Conservation (phyloP, 2,888 invertebrate genomes). For the Strigamia crassipes region DNA sequence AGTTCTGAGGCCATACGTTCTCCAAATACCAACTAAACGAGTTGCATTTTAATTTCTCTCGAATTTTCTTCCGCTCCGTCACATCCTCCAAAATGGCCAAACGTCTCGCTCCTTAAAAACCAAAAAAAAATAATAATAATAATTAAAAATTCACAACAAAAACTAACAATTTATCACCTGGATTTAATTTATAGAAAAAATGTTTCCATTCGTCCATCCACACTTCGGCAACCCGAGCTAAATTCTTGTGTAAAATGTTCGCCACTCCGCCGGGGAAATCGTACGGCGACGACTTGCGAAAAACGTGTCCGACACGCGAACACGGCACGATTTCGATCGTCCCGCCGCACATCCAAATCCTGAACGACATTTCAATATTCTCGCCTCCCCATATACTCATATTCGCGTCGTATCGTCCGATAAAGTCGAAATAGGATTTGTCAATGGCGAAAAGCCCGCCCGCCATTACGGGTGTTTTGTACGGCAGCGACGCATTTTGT, state of each 20-base stretch:
- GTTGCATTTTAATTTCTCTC: slow-evolving; percentile 88
- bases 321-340: slow-evolving; percentile 88
- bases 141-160: neutral
- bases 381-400: slow-evolving; percentile 97
- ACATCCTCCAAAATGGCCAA: slow-evolving; percentile 79
- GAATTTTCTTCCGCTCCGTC: slow-evolving; percentile 73
- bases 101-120: slow-evolving; percentile 64
- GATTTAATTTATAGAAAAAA: slow-evolving; percentile 86
- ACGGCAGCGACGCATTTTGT: slow-evolving; percentile 33
- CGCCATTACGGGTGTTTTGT: slow-evolving; percentile 85
- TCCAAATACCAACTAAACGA: slow-evolving; percentile 93
- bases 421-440: slow-evolving; percentile 80
- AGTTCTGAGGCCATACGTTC: slow-evolving; percentile 94
- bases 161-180: slow-evolving; percentile 62
- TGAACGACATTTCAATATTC: slow-evolving; percentile 94
- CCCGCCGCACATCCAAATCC: slow-evolving; percentile 94
- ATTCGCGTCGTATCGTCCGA: slow-evolving; percentile 72
- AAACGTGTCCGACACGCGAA: slow-evolving; percentile 91
- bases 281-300: slow-evolving; percentile 91
- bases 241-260: slow-evolving; percentile 84
- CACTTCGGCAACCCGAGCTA: slow-evolving; percentile 89
- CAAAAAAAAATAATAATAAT: neutral
- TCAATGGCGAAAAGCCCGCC: slow-evolving; percentile 92
- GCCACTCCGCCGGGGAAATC: slow-evolving; percentile 85
- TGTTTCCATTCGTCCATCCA: slow-evolving; percentile 99